phyloP scores from a whole-genome alignment of 2,113 vertebrate genomes.

The Cygnus atratus region DNA sequence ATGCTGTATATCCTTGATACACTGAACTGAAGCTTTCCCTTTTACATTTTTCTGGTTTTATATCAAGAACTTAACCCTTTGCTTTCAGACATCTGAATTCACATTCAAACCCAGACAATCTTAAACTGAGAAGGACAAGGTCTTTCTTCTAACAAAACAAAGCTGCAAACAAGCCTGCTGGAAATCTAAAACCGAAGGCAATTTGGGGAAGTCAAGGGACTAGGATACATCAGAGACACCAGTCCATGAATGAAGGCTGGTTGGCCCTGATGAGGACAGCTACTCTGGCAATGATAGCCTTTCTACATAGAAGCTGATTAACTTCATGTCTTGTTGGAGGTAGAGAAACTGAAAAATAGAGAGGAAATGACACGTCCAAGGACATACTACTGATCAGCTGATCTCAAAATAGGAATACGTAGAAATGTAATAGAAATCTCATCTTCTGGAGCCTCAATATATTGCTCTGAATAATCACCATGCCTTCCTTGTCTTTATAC shows the following conservation, averaged over 20 bases:
- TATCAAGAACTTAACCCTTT: neutral
- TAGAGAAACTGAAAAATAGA: neutral
- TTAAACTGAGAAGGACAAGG: neutral
- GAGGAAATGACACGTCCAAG: neutral
- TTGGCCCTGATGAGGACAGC: neutral
- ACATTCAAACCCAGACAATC: neutral
- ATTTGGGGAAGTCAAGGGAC: neutral
- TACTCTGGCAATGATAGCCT: neutral
- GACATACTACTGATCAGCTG: neutral
- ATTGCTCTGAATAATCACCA: neutral
- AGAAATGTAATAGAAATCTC: neutral
- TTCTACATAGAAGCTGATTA: neutral
- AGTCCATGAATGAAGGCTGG: neutral
- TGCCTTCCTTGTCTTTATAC: neutral
- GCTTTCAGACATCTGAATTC: neutral
- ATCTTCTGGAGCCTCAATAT: neutral
- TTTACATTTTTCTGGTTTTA: neutral
- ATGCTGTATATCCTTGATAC: neutral
- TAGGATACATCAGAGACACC: neutral
- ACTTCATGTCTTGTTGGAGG: neutral
- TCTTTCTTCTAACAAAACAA: neutral
- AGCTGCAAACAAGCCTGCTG: neutral
- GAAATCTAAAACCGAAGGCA: neutral
- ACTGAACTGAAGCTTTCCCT: neutral
- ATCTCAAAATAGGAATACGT: neutral